A percentile compares a stretch with the other conserved stretches of the same genome.
Conservation (phyloP, 1,140 invertebrate species). For the Drosophila sucinea region DNA sequence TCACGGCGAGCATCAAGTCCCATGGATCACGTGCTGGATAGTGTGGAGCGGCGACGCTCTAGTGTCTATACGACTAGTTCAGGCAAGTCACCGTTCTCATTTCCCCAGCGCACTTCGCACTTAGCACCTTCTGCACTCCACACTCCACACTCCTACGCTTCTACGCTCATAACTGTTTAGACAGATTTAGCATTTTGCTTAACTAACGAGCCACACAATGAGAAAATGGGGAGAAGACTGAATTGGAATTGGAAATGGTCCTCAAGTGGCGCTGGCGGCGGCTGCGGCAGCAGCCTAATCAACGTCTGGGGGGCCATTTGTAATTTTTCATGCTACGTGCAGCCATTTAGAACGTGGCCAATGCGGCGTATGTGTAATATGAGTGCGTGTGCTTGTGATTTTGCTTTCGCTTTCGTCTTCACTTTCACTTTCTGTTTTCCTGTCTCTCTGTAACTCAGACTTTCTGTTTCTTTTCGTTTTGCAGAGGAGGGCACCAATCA, state of each 20-base stretch:
- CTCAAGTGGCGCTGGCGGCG: conserved; percentile 36
- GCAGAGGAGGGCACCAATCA: conserved; percentile 87
- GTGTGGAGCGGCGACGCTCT: conserved; percentile 86
- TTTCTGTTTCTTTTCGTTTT: conserved; percentile 33
- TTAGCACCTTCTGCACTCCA: neutral
- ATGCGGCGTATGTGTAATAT: conserved; percentile 70
- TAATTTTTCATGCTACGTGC: conserved; percentile 71
- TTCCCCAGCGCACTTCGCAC: conserved; percentile 1
- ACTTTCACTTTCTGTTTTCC: neutral
- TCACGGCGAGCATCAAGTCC: conserved; percentile 88
- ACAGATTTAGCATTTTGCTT: conserved; percentile 49
- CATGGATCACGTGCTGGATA: conserved; percentile 84
- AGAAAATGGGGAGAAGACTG: neutral
- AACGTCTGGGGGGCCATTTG: conserved; percentile 56
- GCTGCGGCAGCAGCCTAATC: conserved; percentile 48
- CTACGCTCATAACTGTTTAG: conserved; percentile 36
- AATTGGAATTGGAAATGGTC: conserved; percentile 16
- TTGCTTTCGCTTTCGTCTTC: conserved; percentile 5
- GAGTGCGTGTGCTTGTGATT: conserved; percentile 16
- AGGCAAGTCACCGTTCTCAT: conserved; percentile 86
- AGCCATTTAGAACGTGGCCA: conserved; percentile 49
- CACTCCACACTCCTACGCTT: neutral
- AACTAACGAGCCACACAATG: conserved; percentile 41
- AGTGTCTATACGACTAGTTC: conserved; percentile 93
- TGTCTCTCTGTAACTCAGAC: neutral